These are phyloP conservation scores for Ptychadena robeensis DNA, from an alignment of 2,797 vertebrate species.

Conservation along the genomic window DNA sequence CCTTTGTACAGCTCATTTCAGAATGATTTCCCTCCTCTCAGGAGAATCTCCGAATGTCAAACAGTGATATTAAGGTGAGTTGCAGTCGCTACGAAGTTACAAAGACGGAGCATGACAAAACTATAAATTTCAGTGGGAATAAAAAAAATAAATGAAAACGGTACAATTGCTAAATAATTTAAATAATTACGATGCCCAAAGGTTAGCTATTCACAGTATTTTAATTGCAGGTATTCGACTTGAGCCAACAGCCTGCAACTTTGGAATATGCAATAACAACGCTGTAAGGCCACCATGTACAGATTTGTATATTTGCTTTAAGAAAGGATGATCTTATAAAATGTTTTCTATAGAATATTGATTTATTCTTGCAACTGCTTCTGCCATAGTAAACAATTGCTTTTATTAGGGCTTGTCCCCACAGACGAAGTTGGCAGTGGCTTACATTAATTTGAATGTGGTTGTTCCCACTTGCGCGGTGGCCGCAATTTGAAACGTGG, in stretches of 20 bases:
- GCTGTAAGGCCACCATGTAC: not conserved
- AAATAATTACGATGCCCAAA: conserved; percentile 19
- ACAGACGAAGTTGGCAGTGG: too few species aligned
- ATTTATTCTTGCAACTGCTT: too few species aligned
- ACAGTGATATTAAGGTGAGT: conserved; percentile 73
- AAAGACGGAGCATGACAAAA: conserved; percentile 69
- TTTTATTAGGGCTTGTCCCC: too few species aligned
- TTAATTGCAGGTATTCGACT: conserved; percentile 37
- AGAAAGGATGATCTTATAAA: too few species aligned
- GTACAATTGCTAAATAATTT: conserved; percentile 57
- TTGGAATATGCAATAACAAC: not conserved
- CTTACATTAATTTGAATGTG: too few species aligned
- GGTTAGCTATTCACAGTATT: conserved; percentile 11
- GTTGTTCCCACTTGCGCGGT: too few species aligned
- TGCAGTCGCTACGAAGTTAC: conserved; percentile 68
- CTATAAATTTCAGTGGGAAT: conserved; percentile 67
- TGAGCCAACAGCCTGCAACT: conserved; percentile 8
- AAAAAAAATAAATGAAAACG: conserved; percentile 57
- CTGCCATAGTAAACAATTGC: too few species aligned
- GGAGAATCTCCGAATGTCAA: conserved; percentile 76
- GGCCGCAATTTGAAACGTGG: too few species aligned
- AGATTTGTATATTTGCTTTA: not conserved
- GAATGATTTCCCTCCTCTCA: conserved; percentile 75
- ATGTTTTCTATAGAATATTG: too few species aligned
- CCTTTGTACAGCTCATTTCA: conserved; percentile 76